These are phyloP conservation scores for Cossypha polioptera DNA, from an alignment of 2,797 vertebrate species.

Conservation along the genomic window DNA sequence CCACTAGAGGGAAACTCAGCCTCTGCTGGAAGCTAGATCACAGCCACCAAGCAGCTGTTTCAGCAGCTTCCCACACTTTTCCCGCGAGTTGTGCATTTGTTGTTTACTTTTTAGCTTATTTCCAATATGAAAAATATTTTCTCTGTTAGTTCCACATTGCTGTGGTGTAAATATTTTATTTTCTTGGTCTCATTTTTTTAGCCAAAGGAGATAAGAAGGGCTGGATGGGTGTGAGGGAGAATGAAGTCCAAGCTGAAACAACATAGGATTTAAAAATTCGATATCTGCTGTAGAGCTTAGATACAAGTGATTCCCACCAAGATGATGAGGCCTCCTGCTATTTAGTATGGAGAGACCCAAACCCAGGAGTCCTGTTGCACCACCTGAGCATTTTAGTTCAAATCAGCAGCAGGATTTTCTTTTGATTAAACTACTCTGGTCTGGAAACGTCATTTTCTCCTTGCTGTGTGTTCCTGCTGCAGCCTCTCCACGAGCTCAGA, in stretches of 20 bases:
- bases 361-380: not conserved
- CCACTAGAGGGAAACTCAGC: slow-evolving; percentile 11
- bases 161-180: not conserved
- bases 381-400: not conserved
- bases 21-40: not conserved
- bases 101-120: not conserved
- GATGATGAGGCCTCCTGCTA: not conserved
- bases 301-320: not conserved
- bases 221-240: not conserved
- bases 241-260: not conserved
- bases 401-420: not conserved
- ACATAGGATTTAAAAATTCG: not conserved
- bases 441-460: not conserved
- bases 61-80: not conserved
- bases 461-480: not conserved
- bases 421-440: not conserved
- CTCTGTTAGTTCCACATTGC: not conserved
- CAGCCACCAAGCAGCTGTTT: not conserved
- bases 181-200: not conserved
- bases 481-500: not conserved
- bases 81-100: not conserved
- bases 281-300: not conserved
- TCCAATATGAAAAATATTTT: not conserved
- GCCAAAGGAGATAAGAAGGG: not conserved
- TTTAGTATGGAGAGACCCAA: not conserved